Percentiles rank a stretch among this genome's conserved stretches.
Conservation (phyloP, 1,140 invertebrate species). For the Aphelinus certus region DNA sequence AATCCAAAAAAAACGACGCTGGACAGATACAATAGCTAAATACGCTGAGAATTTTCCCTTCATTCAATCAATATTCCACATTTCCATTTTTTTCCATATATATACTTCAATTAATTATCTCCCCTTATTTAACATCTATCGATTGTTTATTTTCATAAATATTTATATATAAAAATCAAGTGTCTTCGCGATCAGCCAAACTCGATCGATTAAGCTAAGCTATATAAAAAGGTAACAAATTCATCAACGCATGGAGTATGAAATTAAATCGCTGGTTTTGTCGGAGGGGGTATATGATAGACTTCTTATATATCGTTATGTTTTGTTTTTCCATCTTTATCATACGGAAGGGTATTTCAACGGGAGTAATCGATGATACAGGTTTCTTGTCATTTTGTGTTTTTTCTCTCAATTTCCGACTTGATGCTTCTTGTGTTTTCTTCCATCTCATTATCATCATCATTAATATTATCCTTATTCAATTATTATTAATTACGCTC, state of each 20-base stretch:
- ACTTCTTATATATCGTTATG: constrained; percentile 38
- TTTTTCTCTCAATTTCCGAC: neutral
- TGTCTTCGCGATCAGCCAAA: constrained; percentile 54
- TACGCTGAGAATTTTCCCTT: constrained; percentile 35
- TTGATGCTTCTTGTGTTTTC: constrained; percentile 15
- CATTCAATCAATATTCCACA: constrained; percentile 29
- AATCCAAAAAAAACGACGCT: constrained; percentile 13
- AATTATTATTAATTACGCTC: constrained; percentile 11
- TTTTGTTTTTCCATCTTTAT: constrained; percentile 20
- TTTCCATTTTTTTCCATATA: neutral
- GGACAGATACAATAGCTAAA: constrained; percentile 37
- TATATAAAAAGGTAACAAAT: constrained; percentile 64
- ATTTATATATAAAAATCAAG: constrained; percentile 50
- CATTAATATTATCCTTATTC: neutral
- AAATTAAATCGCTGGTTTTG: constrained; percentile 57
- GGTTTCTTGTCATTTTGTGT: neutral
- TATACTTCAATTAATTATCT: constrained; percentile 31
- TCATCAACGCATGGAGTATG: constrained; percentile 57
- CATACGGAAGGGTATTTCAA: constrained; percentile 19
- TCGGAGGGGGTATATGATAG: constrained; percentile 53
- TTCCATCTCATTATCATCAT: neutral
- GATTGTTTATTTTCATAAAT: neutral
- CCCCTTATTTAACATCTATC: constrained; percentile 8
- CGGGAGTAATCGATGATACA: constrained; percentile 15
- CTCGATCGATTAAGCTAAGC: constrained; percentile 62